Percentiles rank a stretch among this genome's conserved stretches.
Evolutionary conservation across 2,113 vertebrate species (phyloP).

Genomic region (Haliaeetus leucogaster): DNA sequence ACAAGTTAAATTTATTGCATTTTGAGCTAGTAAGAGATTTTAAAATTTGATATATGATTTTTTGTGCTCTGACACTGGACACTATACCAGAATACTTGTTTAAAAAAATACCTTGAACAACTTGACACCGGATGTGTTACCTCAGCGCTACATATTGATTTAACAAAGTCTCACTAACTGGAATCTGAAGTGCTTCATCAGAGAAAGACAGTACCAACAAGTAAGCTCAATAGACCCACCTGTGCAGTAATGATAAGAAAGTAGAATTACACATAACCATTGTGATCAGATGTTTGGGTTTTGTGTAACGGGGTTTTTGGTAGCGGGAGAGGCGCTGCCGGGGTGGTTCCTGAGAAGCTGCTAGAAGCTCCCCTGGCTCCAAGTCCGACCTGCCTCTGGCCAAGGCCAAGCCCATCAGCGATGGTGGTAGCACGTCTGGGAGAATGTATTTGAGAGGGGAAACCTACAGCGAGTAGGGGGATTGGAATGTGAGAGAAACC

Average conservation of each 20-base stretch:
- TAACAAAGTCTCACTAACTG: slow-evolving; percentile 22
- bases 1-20: slow-evolving; percentile 5
- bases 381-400: too few relatives aligned
- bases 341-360: too few relatives aligned
- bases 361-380: too few relatives aligned
- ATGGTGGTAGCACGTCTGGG: too few relatives aligned
- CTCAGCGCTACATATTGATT: neutral
- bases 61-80: neutral
- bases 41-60: neutral
- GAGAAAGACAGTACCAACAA: neutral
- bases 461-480: too few relatives aligned
- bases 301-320: too few relatives aligned
- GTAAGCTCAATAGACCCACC: neutral
- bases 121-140: slow-evolving; percentile 4
- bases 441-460: too few relatives aligned
- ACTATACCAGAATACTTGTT: neutral
- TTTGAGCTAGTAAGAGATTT: slow-evolving; percentile 9
- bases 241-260: neutral
- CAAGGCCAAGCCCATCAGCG: too few relatives aligned
- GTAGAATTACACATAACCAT: neutral
- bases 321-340: too few relatives aligned
- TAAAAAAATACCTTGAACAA: neutral
- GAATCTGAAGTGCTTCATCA: slow-evolving; percentile 40
- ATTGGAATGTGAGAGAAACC: too few relatives aligned
- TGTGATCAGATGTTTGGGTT: neutral